These are phyloP conservation scores for Cynopterus brachyotis DNA, from an alignment of 2,113 vertebrate species.

Conservation along the genomic window DNA sequence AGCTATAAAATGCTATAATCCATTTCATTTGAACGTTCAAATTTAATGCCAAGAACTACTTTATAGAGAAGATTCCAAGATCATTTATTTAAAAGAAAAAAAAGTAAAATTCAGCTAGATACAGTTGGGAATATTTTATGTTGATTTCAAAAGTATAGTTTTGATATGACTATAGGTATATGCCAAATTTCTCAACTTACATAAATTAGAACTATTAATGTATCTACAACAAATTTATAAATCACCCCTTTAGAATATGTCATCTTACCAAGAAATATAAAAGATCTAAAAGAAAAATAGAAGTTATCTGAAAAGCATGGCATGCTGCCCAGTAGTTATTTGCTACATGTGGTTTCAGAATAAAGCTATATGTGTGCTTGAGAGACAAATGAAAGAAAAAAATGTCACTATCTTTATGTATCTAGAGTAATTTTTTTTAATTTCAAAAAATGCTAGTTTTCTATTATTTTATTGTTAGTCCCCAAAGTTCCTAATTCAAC, in stretches of 20 bases:
- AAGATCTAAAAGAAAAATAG: neutral
- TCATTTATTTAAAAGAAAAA: neutral
- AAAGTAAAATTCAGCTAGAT: neutral
- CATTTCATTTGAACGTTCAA: neutral
- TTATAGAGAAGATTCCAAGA: neutral
- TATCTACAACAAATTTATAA: neutral
- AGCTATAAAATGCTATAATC: neutral
- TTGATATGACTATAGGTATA: neutral
- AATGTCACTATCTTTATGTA: neutral
- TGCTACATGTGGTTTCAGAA: neutral
- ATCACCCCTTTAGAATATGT: too few species aligned
- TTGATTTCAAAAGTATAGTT: conserved; percentile 22
- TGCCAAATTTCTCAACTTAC: neutral
- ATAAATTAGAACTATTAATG: neutral
- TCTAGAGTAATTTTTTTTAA: neutral
- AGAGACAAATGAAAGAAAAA: neutral
- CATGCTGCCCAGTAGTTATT: neutral
- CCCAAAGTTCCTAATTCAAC: neutral
- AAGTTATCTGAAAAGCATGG: neutral
- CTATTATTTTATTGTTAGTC: neutral
- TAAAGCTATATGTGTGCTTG: neutral
- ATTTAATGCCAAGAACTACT: neutral
- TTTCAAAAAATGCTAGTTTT: neutral
- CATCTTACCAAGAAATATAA: neutral
- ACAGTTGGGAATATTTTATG: neutral